Evolutionary conservation across 2,113 vertebrate genomes (phyloP).

Genomic region (Ptilorrhoa leucosticta): DNA sequence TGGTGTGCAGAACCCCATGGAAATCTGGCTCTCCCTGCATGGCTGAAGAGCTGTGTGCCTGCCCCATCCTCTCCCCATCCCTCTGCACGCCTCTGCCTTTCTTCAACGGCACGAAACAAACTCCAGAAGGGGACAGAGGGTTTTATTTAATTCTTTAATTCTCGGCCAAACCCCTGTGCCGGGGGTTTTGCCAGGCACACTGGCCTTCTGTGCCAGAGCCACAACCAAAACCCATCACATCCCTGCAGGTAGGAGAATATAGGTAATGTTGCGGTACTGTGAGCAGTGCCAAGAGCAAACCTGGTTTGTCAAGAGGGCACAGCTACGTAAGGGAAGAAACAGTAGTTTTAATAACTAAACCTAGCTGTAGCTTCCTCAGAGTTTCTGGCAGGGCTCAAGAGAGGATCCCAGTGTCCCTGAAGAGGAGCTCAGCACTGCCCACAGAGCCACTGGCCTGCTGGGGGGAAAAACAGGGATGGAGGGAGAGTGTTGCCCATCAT

Average conservation of each 20-base stretch:
- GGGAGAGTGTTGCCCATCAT: background rate
- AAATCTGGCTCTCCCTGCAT: background rate
- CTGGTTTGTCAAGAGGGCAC: background rate
- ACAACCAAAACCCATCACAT: background rate
- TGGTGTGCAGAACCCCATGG: background rate
- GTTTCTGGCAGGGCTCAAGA: background rate
- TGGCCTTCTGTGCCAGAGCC: background rate
- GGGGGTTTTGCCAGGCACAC: background rate
- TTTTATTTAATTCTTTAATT: background rate
- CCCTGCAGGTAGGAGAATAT: no score
- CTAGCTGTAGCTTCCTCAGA: background rate
- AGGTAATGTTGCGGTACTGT: rapidly evolving
- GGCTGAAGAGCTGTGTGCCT: background rate
- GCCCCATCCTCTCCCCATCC: background rate
- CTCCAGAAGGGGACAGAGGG: background rate
- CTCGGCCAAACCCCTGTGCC: background rate
- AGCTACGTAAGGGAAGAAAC: background rate
- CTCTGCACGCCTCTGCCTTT: background rate
- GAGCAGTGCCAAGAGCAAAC: background rate
- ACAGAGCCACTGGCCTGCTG: background rate
- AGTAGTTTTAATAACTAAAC: background rate
- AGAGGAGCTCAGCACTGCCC: background rate
- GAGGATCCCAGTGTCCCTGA: background rate
- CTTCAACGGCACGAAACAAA: background rate
- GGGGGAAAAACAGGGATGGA: background rate